Evolutionary conservation across 2,113 vertebrate species (phyloP), one percentile per base, ranked within the genome.

Genomic region (Colinus virginianus): DNA sequence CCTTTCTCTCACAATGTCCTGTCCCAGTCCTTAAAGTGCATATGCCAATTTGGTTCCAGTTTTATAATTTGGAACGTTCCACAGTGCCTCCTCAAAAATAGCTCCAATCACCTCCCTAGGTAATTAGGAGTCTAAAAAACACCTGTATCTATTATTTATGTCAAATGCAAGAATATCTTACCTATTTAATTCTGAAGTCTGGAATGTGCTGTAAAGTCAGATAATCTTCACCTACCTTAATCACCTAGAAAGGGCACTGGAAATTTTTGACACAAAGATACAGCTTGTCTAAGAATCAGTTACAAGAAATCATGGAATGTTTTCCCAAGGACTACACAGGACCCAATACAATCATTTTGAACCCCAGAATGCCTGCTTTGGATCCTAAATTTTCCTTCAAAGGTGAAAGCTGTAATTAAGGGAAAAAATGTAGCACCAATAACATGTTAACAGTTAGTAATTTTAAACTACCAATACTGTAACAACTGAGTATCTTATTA

Each of bases 381-480:
- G 51, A 78, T 87, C 69, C 90, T 83, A 88, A 91, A 90, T 30
- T 70, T 83, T 87, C 68, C 90, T 94, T 94, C 71, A 83, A 91
- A 74, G 70, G 59, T 94, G 85, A 91, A 95, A 93, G 63, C 93
- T 96, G 75, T 91, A 97, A 93, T 94, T 93, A 96, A 95, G 91
- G 67, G 87, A 69, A 92, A 76, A 90, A 96, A 95, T 69, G 88
- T 88, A 96, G 96, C 97, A 94, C 95, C 97, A 97, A 86, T 76
- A 96, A 96, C 88, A 95, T 87, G 91, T 96, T 97, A 96, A 95
- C 96, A 97, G 84, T 95, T 80, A 96, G 96, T 97, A 95, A 87
- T 69, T 94, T 78, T 97, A 92, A 96, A 77, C 28, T 94, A 87
- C 94, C 93, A 96, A 94, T 63, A 90, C 81, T 88, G 77, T 91